Conservation (phyloP, 2,113 vertebrate genomes). For the pig (Sus scrofa) region T2T-Sscrofa CM000814.6:46486001-46486500, state of each 20-base stretch:
- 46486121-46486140: neutral
- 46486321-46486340: neutral
- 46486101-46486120: neutral
- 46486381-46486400: neutral
- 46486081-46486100: neutral
- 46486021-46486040: neutral
- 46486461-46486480: neutral
- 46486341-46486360: no score
- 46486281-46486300: neutral
- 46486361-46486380: neutral
- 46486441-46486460: neutral
- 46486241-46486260: neutral
- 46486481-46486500: neutral
- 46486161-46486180: no score
- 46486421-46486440: neutral
- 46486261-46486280: neutral
- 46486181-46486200: neutral
- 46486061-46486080: no score
- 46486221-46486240: neutral
- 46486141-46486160: neutral
- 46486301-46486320: neutral
- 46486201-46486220: neutral
- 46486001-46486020: neutral
- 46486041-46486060: neutral
- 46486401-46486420: neutral